Evolutionary conservation across 2,113 vertebrate genomes (phyloP).

Genomic region (Thermophis baileyi): DNA sequence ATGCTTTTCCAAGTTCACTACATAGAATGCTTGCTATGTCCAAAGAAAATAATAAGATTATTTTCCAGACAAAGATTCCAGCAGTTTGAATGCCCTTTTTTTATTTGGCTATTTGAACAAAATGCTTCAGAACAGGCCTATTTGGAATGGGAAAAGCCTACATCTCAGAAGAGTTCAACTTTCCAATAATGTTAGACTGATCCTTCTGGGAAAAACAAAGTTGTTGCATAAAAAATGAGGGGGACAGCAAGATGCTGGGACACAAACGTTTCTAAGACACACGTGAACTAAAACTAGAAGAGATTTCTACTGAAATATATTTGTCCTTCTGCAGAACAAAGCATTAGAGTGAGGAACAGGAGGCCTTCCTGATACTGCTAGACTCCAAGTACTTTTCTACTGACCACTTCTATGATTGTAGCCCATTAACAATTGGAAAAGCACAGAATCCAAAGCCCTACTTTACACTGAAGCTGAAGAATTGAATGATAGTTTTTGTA

Average conservation of each 20-base stretch:
- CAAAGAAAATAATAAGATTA: not conserved
- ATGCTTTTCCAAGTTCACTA: not conserved
- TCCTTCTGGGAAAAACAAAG: not conserved
- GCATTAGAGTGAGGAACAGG: not conserved
- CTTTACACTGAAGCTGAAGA: not conserved
- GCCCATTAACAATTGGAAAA: not conserved
- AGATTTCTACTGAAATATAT: not conserved
- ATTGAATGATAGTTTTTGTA: not conserved
- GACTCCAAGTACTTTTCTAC: not conserved
- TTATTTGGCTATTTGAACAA: not conserved
- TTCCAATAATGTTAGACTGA: not conserved
- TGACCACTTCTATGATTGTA: not conserved
- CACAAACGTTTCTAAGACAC: not conserved
- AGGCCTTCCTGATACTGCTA: not conserved
- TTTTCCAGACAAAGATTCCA: not conserved
- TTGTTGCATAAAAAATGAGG: not conserved
- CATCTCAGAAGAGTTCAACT: not conserved
- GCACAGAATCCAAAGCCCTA: not conserved
- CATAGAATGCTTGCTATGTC: not conserved
- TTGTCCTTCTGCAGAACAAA: not conserved
- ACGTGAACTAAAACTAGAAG: not conserved
- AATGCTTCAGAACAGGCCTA: not conserved
- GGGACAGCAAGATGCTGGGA: not conserved
- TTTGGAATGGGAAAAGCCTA: not conserved
- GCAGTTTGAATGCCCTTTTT: not conserved